A percentile compares a stretch with the other conserved stretches of the same genome.
phyloP scores from a whole-genome alignment of 35 echinoderm and acorn worm species.

The Patiria miniata region DNA sequence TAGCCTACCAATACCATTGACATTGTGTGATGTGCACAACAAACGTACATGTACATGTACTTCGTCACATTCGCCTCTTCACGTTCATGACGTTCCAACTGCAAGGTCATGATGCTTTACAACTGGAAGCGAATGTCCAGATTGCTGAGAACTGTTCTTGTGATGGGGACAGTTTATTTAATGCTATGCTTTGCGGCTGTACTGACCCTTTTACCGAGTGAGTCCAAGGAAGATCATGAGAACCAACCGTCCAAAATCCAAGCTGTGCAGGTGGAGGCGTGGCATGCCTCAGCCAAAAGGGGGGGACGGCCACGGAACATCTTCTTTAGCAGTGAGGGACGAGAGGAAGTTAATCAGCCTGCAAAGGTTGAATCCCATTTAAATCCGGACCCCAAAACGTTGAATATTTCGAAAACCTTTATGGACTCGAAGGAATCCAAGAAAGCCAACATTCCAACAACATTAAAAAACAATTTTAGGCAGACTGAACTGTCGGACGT shows the following conservation, averaged over 20 bases:
- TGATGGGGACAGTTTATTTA: background rate
- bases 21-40: too few relatives aligned
- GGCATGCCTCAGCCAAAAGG: background rate
- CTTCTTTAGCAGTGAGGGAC: conserved; percentile 13
- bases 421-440: background rate
- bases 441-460: background rate
- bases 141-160: background rate
- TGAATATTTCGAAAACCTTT: too few relatives aligned
- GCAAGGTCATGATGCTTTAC: background rate
- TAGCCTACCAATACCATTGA: too few relatives aligned
- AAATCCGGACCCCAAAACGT: too few relatives aligned
- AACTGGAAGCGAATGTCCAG: background rate
- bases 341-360: background rate
- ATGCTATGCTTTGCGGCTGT: background rate
- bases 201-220: background rate
- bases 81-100: too few relatives aligned
- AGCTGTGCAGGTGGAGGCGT: background rate
- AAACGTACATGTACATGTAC: too few relatives aligned
- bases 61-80: too few relatives aligned
- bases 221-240: background rate
- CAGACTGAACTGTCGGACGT: conserved; percentile 72
- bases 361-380: background rate
- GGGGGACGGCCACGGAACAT: conserved; percentile 4
- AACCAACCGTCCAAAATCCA: background rate
- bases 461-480: conserved; percentile 10